Conservation (phyloP, 2,113 vertebrate species). For the Myrmecobius fasciatus region DNA sequence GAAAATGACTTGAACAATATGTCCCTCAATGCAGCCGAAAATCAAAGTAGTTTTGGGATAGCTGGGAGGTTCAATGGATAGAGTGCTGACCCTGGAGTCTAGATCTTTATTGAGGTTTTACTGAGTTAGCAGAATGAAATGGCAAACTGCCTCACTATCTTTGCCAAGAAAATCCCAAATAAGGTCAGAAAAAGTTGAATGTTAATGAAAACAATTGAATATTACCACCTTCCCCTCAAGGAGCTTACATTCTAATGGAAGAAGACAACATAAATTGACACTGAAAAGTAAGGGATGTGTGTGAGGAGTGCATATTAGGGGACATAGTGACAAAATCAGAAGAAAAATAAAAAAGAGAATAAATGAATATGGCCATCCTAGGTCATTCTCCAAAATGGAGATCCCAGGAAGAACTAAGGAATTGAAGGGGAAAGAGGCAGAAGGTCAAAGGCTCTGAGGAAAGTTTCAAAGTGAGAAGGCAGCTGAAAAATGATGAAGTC, state of each 20-base stretch:
- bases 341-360: background rate
- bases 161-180: no score
- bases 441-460: background rate
- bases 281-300: background rate
- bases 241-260: background rate
- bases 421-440: background rate
- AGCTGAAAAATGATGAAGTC: background rate
- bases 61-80: accelerated
- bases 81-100: background rate
- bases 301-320: background rate
- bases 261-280: background rate
- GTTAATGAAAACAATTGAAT: no score
- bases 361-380: background rate
- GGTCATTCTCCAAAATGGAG: background rate
- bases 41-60: background rate
- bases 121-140: no score
- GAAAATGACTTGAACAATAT: no score
- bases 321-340: background rate
- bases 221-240: background rate
- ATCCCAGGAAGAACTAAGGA: background rate
- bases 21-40: no score
- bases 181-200: no score
- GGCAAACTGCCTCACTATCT: no score
- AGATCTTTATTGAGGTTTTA: background rate
- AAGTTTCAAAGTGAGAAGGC: background rate